phyloP scores from a whole-genome alignment of 1,140 invertebrate species.

The Zaprionus tsacasi region DNA sequence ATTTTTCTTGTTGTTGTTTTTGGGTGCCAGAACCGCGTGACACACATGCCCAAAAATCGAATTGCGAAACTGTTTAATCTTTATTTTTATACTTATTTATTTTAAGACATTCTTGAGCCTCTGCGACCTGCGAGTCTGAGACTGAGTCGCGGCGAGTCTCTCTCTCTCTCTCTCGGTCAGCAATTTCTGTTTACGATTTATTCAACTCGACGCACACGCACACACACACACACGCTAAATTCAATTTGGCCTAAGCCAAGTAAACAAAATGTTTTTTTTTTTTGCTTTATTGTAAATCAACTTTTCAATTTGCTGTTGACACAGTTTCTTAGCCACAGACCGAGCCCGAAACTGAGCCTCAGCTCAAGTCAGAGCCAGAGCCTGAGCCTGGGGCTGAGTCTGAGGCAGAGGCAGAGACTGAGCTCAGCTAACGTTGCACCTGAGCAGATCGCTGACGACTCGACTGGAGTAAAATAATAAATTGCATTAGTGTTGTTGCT shows the following conservation, averaged over 20 bases:
- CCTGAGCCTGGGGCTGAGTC: slow-evolving; percentile 54
- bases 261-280: slow-evolving; percentile 54
- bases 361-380: slow-evolving; percentile 16
- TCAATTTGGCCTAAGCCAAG: slow-evolving; percentile 64
- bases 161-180: slow-evolving; percentile 37
- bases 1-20: slow-evolving; percentile 16
- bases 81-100: slow-evolving; percentile 46
- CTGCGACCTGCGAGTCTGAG: slow-evolving; percentile 7
- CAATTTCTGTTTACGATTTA: slow-evolving; percentile 63
- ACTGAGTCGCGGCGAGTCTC: too few species aligned
- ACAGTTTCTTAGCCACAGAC: slow-evolving; percentile 61
- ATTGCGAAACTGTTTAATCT: slow-evolving; percentile 76
- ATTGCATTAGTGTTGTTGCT: slow-evolving; percentile 58
- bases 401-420: not conserved
- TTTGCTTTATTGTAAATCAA: slow-evolving; percentile 65
- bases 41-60: slow-evolving; percentile 75
- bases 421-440: slow-evolving; percentile 42
- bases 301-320: slow-evolving; percentile 79
- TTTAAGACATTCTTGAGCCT: slow-evolving; percentile 65
- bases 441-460: slow-evolving; percentile 43
- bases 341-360: slow-evolving; percentile 54
- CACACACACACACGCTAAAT: slow-evolving; percentile 43
- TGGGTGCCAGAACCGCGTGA: slow-evolving; percentile 48
- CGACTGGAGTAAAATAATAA: slow-evolving; percentile 62
- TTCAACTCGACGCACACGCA: slow-evolving; percentile 51